A percentile compares a stretch with the other conserved stretches of the same genome.
Evolutionary conservation across 2,888 invertebrate species (phyloP).

Genomic region (Hemaris fuciformis): DNA sequence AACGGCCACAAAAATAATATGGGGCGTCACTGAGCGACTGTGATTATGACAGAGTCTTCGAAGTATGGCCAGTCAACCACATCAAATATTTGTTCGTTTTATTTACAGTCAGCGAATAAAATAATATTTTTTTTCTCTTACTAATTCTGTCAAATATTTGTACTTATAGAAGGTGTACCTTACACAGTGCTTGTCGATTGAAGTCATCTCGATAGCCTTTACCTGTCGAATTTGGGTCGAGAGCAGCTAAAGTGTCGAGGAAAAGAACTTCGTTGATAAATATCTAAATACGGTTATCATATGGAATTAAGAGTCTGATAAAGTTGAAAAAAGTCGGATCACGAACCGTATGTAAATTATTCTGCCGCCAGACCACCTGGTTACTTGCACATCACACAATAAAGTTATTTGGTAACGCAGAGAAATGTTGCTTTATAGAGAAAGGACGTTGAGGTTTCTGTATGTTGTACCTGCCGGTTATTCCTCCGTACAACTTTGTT

Average conservation of each 20-base stretch:
- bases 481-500: background rate
- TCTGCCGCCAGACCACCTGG: background rate
- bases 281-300: background rate
- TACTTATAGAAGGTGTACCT: background rate
- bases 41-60: constrained; percentile 28
- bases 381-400: background rate
- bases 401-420: no score
- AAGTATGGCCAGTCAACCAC: constrained; percentile 21
- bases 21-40: constrained; percentile 34
- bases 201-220: background rate
- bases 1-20: constrained; percentile 26
- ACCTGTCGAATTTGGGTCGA: background rate
- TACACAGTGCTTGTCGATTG: background rate
- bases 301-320: background rate
- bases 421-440: no score
- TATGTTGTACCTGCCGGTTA: background rate
- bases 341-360: background rate
- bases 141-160: background rate
- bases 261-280: background rate
- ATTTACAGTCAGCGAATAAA: background rate
- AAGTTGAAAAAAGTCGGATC: background rate
- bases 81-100: background rate
- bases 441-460: background rate
- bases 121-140: background rate
- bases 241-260: background rate